Conservation (phyloP, 2,888 invertebrate genomes). For the Dolichomitus sp. region DNA sequence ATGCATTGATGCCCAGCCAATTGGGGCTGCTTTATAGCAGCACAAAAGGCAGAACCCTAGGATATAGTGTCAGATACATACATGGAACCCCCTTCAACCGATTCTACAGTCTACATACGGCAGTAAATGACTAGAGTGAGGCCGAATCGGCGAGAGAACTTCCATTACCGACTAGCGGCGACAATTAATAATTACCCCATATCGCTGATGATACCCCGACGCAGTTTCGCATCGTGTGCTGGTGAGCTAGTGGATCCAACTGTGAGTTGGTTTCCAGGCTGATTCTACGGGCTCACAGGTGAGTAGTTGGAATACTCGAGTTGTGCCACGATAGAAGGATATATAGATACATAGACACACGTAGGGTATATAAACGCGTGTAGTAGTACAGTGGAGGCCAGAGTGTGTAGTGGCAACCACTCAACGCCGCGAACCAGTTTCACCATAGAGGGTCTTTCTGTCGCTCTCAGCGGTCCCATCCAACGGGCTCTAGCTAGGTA, state of each 20-base stretch:
- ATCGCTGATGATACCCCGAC: constrained; percentile 78
- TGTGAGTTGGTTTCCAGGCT: constrained; percentile 37
- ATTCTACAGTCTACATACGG: not conserved
- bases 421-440: constrained; percentile 46
- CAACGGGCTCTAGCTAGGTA: not conserved
- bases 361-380: not conserved
- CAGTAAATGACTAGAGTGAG: constrained; percentile 12
- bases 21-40: constrained; percentile 8
- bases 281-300: constrained; percentile 41
- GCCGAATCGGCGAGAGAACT: constrained; percentile 62
- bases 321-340: constrained; percentile 6
- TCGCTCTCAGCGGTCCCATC: constrained; percentile 30
- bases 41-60: not conserved
- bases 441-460: constrained; percentile 35
- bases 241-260: constrained; percentile 7
- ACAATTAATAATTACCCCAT: constrained; percentile 82
- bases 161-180: constrained; percentile 76
- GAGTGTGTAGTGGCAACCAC: constrained; percentile 34
- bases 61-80: not conserved
- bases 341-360: not conserved
- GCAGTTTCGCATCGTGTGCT: constrained; percentile 42
- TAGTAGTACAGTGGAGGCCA: not conserved
- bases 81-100: not conserved
- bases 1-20: constrained; percentile 26
- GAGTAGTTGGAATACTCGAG: constrained; percentile 44